Percentiles rank a stretch among this genome's conserved stretches.
Conservation (phyloP, 2,113 vertebrate species). For the Cryptotis parvus region DNA sequence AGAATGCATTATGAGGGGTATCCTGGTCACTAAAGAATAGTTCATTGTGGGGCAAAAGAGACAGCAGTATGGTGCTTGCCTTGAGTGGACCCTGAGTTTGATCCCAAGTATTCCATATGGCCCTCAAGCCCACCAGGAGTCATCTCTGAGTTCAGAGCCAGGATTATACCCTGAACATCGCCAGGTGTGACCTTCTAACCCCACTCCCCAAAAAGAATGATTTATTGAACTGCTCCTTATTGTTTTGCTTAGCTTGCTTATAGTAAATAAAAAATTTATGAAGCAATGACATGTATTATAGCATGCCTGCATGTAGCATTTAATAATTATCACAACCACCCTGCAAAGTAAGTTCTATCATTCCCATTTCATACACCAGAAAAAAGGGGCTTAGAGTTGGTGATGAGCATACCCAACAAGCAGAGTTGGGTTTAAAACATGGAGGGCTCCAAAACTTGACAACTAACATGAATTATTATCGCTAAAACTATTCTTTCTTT, state of each 20-base stretch:
- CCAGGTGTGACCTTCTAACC: no score
- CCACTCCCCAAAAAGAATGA: no score
- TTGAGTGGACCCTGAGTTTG: no score
- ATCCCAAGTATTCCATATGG: no score
- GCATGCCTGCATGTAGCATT: neutral
- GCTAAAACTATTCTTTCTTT: no score
- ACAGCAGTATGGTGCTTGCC: no score
- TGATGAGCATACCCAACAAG: neutral
- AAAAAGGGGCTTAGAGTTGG: constrained; percentile 3
- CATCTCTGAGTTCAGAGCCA: no score
- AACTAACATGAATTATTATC: neutral
- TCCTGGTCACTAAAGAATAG: neutral
- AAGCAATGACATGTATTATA: neutral
- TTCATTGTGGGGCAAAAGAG: no score
- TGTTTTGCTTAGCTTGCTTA: constrained; percentile 12
- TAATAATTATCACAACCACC: constrained; percentile 1
- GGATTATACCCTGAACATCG: no score
- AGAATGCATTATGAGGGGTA: neutral
- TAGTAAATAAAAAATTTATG: constrained; percentile 2
- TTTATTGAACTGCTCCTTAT: neutral
- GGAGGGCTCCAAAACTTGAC: neutral
- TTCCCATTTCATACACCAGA: neutral
- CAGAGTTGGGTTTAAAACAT: neutral
- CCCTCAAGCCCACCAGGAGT: no score
- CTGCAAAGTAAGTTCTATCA: neutral